Conservation (phyloP, 2,797 vertebrate species). For the Etheostoma nigrum region DNA sequence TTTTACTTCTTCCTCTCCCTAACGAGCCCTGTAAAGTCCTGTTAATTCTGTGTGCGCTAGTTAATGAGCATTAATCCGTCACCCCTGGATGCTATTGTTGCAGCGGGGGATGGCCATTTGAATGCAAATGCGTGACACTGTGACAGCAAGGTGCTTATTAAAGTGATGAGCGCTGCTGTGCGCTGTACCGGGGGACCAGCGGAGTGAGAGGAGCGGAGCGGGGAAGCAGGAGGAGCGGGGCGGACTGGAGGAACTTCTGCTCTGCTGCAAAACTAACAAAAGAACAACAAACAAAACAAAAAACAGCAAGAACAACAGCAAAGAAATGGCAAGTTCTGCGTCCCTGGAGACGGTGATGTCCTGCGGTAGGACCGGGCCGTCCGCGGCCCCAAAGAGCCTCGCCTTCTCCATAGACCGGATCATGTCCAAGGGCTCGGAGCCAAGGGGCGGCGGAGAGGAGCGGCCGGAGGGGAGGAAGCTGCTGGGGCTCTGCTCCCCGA, state of each 20-base stretch:
- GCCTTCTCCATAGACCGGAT: constrained; percentile 99
- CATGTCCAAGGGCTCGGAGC: constrained; percentile 95
- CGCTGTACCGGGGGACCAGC: constrained; percentile 88
- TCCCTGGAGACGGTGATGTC: constrained; percentile 92
- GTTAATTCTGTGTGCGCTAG: constrained; percentile 88
- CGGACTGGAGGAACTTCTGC: constrained; percentile 78
- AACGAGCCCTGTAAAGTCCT: constrained; percentile 87
- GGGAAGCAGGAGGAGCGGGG: constrained; percentile 67
- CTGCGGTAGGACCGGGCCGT: constrained; percentile 87
- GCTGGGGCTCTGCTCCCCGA: constrained; percentile 91
- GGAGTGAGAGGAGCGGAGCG: constrained; percentile 74
- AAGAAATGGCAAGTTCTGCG: constrained; percentile 90
- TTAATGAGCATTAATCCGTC: constrained; percentile 96
- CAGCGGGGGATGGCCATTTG: constrained; percentile 87
- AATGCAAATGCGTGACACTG: constrained; percentile 93
- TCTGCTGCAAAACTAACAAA: constrained; percentile 39
- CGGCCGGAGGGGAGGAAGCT: constrained; percentile 88
- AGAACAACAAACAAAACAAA: constrained; percentile 11
- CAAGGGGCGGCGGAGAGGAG: constrained; percentile 82
- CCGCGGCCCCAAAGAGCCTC: constrained; percentile 91
- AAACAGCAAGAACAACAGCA: background rate
- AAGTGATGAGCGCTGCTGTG: constrained; percentile 91
- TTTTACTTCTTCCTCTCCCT: constrained; percentile 60
- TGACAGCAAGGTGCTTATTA: constrained; percentile 93
- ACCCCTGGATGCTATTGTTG: constrained; percentile 94